Evolutionary conservation across 2,113 vertebrate species (phyloP).

Genomic region (Sialia sialis): DNA sequence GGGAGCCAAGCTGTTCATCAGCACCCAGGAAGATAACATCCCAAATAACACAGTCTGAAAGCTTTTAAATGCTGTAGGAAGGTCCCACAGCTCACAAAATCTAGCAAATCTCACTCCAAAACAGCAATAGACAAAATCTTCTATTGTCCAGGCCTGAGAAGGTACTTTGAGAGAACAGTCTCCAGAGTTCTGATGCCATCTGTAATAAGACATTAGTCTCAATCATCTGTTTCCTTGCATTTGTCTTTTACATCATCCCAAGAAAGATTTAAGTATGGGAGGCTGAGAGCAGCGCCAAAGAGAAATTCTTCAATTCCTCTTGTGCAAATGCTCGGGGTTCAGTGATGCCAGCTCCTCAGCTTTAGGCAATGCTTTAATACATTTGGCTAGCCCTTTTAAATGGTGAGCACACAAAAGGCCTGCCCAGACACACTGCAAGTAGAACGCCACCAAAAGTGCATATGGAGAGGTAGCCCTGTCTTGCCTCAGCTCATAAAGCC

Average conservation of each 20-base stretch:
- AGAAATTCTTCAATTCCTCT: not conserved
- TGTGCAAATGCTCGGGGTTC: not conserved
- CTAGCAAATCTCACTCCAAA: not conserved
- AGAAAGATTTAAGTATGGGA: not conserved
- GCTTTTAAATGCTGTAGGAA: not conserved
- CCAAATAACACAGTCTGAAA: not conserved
- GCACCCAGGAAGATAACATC: not conserved
- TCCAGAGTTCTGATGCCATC: not conserved
- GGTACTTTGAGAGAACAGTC: not conserved
- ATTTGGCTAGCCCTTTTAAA: not conserved
- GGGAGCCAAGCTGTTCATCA: not conserved
- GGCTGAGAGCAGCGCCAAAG: not conserved
- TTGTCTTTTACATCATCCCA: not conserved
- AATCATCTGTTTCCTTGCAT: not conserved
- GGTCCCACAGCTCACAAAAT: not conserved
- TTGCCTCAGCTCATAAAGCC: not conserved
- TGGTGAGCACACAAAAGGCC: not conserved
- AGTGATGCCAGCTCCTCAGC: not conserved
- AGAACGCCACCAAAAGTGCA: rapidly evolving
- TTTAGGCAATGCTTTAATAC: not conserved
- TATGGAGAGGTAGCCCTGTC: not conserved
- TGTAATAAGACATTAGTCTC: not conserved
- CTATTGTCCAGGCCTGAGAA: not conserved
- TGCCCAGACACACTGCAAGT: not conserved
- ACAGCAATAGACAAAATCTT: not conserved